A percentile compares a stretch with the other conserved stretches of the same genome.
Conservation (phyloP, 2,113 vertebrate species). For the Bufo bufo region DNA sequence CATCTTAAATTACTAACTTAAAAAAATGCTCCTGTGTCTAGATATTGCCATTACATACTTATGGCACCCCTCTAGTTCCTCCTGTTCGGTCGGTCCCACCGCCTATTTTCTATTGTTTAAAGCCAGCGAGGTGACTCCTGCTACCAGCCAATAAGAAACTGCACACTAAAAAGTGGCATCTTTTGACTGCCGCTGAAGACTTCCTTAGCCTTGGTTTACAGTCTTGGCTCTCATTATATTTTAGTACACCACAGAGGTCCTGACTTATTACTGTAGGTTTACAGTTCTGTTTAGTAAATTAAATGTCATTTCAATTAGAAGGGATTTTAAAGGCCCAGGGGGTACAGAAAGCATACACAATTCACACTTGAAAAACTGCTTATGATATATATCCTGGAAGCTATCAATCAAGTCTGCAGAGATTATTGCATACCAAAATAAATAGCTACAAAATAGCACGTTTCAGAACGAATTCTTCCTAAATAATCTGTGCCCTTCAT, state of each 20-base stretch:
- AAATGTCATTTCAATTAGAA: constrained; percentile 25
- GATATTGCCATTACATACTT: too few species aligned
- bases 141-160: too few species aligned
- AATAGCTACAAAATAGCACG: background rate
- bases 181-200: background rate
- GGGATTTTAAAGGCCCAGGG: background rate
- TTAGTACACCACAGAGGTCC: background rate
- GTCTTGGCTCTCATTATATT: background rate
- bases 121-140: too few species aligned
- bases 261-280: background rate
- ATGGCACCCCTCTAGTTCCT: too few species aligned
- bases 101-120: too few species aligned
- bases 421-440: background rate
- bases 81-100: too few species aligned
- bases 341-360: background rate
- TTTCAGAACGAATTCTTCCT: background rate
- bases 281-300: background rate
- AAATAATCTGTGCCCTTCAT: background rate
- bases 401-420: background rate
- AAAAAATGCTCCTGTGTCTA: too few species aligned
- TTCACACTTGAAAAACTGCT: background rate
- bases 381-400: background rate
- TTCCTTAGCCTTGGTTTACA: background rate
- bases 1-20: too few species aligned
- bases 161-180: too few species aligned